Percentiles rank a stretch among this genome's conserved stretches.
phyloP scores from a whole-genome alignment of 2,888 invertebrate genomes.

The Polydrusus tereticollis region DNA sequence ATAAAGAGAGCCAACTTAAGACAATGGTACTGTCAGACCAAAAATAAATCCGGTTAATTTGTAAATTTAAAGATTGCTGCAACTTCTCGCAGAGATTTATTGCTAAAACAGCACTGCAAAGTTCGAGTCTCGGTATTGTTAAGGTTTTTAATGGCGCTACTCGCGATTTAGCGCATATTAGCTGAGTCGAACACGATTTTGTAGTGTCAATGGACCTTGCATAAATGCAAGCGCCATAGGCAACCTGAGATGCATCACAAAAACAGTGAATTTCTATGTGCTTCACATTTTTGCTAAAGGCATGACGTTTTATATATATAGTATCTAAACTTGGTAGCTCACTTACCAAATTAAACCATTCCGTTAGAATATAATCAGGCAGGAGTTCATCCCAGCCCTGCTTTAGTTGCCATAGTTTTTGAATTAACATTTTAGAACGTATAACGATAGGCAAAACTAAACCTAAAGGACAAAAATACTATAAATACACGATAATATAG shows the following conservation, averaged over 20 bases:
- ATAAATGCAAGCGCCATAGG: no score
- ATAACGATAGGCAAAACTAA: no score
- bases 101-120: slow-evolving; percentile 33
- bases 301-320: slow-evolving; percentile 1
- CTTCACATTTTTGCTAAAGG: background rate
- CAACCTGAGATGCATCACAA: slow-evolving; percentile 4
- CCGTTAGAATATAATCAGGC: background rate
- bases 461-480: no score
- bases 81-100: slow-evolving; percentile 12
- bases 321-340: background rate
- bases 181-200: background rate
- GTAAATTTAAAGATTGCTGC: background rate
- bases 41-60: slow-evolving; percentile 10
- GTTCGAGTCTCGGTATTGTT: slow-evolving; percentile 35
- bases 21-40: slow-evolving; percentile 31
- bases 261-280: background rate
- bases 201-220: slow-evolving; percentile 1
- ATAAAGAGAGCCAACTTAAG: slow-evolving; percentile 24
- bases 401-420: background rate
- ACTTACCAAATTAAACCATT: background rate
- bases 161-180: slow-evolving; percentile 33
- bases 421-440: background rate
- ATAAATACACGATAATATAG: no score
- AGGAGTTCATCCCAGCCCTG: background rate
- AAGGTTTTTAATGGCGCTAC: slow-evolving; percentile 33